Percentiles rank a stretch among this genome's conserved stretches.
Conservation (phyloP, 1,140 invertebrate genomes). For the Prorops nasuta region DNA sequence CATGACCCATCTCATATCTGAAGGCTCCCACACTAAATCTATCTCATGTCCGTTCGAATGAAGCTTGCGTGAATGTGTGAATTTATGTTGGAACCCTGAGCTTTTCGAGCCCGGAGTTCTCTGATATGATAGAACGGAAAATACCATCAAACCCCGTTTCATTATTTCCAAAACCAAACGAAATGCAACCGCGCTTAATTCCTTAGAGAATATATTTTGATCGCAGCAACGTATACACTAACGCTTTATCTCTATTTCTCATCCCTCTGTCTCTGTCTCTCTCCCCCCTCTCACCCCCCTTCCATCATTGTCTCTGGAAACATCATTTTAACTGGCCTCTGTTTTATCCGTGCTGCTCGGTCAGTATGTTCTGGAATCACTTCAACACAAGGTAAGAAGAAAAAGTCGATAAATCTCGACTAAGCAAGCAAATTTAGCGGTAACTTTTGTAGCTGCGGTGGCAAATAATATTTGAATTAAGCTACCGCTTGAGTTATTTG, state of each 20-base stretch:
- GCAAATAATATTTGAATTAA: no score
- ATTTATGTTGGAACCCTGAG: slow-evolving; percentile 40
- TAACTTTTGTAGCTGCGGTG: no score
- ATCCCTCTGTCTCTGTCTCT: slow-evolving; percentile 37
- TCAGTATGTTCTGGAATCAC: slow-evolving; percentile 96
- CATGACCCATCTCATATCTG: slow-evolving; percentile 11
- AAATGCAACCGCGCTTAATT: no score
- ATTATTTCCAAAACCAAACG: no score
- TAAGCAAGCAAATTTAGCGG: slow-evolving; percentile 10
- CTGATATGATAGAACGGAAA: background rate
- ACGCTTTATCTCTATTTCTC: slow-evolving; percentile 1
- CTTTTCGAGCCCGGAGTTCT: slow-evolving; percentile 29
- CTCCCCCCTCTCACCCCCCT: slow-evolving; percentile 9
- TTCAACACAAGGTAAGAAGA: slow-evolving; percentile 93
- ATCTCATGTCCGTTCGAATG: slow-evolving; percentile 43
- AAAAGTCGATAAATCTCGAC: slow-evolving; percentile 19
- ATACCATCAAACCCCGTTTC: no score
- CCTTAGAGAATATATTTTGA: no score
- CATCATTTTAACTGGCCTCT: slow-evolving; percentile 58
- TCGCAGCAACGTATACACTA: no score
- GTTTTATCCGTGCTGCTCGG: slow-evolving; percentile 67
- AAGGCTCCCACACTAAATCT: no score
- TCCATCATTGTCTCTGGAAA: slow-evolving; percentile 36
- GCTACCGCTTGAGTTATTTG: slow-evolving; percentile 33
- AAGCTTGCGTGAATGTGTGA: slow-evolving; percentile 49